Evolutionary conservation across 2,797 vertebrate species (phyloP).

Genomic region (Eulemur albifrons): DNA sequence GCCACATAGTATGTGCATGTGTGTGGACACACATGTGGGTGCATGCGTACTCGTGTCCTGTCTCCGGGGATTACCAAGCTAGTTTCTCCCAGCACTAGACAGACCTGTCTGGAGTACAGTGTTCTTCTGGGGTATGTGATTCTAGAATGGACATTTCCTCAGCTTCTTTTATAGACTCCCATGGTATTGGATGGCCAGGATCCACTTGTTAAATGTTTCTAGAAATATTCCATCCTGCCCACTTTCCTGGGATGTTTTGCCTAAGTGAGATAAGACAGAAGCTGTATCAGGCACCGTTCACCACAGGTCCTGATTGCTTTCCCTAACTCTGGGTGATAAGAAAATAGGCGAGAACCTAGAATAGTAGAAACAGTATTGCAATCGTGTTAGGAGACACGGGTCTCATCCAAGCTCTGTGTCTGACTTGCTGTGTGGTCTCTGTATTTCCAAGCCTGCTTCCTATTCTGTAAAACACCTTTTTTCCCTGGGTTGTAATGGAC

Average conservation of each 20-base stretch:
- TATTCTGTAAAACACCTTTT: slow-evolving; percentile 27
- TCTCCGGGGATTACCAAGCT: not conserved
- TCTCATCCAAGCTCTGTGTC: not conserved
- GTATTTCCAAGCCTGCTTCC: not conserved
- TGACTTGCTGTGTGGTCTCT: slow-evolving; percentile 47
- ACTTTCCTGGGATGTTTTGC: not conserved
- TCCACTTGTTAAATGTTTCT: not conserved
- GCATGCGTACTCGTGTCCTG: accelerated
- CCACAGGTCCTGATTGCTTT: not conserved
- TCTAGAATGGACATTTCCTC: not conserved
- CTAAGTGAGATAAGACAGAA: not conserved
- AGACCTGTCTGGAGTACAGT: not conserved
- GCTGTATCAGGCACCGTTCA: not conserved
- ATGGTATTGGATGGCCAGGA: not conserved
- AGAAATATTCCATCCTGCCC: not conserved
- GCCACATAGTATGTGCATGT: not conserved
- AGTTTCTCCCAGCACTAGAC: not conserved
- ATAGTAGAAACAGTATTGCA: not conserved
- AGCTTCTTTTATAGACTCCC: not conserved
- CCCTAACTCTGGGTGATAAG: not conserved
- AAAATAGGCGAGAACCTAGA: not conserved
- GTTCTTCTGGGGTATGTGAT: not conserved
- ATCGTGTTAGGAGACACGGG: not conserved
- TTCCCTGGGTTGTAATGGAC: slow-evolving; percentile 48
- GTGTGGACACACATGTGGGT: accelerated